A percentile compares a stretch with the other conserved stretches of the same genome.
phyloP scores from a whole-genome alignment of 1,140 invertebrate species.

The Formica selysi region DNA sequence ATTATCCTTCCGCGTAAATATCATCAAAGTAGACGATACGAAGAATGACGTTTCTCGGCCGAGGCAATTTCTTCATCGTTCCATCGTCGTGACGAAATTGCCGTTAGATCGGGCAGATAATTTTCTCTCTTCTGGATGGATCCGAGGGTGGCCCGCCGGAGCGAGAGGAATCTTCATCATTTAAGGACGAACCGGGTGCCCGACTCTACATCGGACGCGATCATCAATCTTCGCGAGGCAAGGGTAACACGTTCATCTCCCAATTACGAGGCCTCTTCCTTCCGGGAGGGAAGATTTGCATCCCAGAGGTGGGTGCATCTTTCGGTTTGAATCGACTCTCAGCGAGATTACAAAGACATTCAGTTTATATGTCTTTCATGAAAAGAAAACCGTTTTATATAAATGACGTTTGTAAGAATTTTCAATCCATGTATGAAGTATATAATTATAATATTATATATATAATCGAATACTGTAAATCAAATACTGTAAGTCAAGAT shows the following conservation, averaged over 20 bases:
- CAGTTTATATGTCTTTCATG: slow-evolving; percentile 8
- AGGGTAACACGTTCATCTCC: slow-evolving; percentile 74
- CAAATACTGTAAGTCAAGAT: not conserved
- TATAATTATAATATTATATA: not conserved
- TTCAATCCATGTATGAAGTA: not conserved
- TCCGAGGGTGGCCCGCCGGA: slow-evolving; percentile 47
- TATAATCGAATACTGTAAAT: slow-evolving; percentile 1
- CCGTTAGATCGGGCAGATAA: slow-evolving; percentile 68
- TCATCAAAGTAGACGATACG: slow-evolving; percentile 32
- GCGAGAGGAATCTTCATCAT: slow-evolving; percentile 63
- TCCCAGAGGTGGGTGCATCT: slow-evolving; percentile 46
- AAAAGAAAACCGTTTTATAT: not conserved
- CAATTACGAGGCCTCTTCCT: slow-evolving; percentile 71
- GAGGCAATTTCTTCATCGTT: slow-evolving; percentile 43
- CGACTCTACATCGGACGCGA: slow-evolving; percentile 55
- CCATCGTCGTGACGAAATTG: slow-evolving; percentile 25
- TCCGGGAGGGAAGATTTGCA: slow-evolving; percentile 66
- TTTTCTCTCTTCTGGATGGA: slow-evolving; percentile 62
- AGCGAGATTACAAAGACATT: slow-evolving; percentile 38
- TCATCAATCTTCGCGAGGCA: slow-evolving; percentile 71
- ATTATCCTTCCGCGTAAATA: not conserved
- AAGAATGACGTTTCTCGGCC: slow-evolving; percentile 31
- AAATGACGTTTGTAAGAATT: not conserved
- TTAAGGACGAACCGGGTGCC: slow-evolving; percentile 38
- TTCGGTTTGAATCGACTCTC: slow-evolving; percentile 58